These are phyloP conservation scores for Rhaphigaster nebulosa DNA, from an alignment of 2,888 invertebrate species.

Conservation along the genomic window DNA sequence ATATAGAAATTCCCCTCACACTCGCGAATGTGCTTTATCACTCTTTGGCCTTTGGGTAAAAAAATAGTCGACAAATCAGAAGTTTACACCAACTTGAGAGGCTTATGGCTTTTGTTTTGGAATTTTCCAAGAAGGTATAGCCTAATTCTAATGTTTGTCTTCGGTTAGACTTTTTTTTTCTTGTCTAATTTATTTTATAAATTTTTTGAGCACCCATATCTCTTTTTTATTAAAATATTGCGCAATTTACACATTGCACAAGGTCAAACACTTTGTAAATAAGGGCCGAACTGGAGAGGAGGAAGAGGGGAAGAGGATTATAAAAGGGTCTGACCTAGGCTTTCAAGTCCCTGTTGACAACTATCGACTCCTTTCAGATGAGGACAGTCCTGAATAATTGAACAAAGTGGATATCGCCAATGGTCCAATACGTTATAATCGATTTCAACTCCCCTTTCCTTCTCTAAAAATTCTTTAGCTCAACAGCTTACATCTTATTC, in stretches of 20 bases:
- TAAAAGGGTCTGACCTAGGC: constrained; percentile 49
- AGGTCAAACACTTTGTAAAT: background rate
- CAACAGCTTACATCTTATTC: background rate
- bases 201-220: no score
- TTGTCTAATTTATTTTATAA: no score
- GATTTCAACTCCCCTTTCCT: background rate
- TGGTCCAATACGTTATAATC: background rate
- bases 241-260: background rate
- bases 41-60: no score
- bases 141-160: no score
- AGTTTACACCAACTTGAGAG: no score
- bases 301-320: background rate
- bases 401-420: constrained; percentile 37
- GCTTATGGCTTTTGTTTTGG: no score
- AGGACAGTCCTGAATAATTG: constrained; percentile 39
- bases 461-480: background rate
- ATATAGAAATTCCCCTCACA: no score
- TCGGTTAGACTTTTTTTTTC: no score
- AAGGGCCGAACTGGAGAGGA: background rate
- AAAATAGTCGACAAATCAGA: no score
- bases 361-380: constrained; percentile 45
- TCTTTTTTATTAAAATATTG: background rate
- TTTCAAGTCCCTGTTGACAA: constrained; percentile 49
- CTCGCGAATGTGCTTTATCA: no score
- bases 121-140: no score